Evolutionary conservation across 2,113 vertebrate species (phyloP), one percentile per base, ranked within the genome.

Genomic region (Nanorana parkeri): DNA sequence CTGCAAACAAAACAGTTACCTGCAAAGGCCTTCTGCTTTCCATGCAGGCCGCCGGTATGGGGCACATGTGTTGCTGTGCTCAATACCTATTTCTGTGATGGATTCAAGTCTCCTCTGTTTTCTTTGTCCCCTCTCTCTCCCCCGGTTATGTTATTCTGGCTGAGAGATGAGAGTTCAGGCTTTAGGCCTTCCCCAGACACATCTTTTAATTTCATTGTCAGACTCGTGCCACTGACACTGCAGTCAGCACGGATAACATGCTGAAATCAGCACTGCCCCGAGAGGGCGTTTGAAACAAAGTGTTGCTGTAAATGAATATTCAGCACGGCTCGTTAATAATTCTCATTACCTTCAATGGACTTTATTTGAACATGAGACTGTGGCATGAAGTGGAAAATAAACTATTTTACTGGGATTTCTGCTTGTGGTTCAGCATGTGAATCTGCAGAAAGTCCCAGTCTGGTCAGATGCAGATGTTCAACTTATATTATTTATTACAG

Each of bases 221-320:
- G 77, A 66, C 41, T 32, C 51, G 15, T 29, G 51, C 64, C 17
- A 26, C 75, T 63, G 24, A 51, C 58, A 24, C 58, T 51, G 23
- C 58, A 54, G 77, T 78, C 63, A 78, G 64, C 64, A 68, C 51
- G 16, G 58, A 68, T 79, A 68, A 68, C 65, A 24, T 79, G 65
- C 77, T 68, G 65, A 58, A 68, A 58, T 68, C 54, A 68, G 77
- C 77, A 68, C 47, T 78, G 63, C 61, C 63, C 64, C 17, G 63
- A 51, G 36, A 77, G 74, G 74, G 36, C 36, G 29, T 52, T 65
- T 6, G 23, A 8, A 65, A 67, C 47, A 56, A 66, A 65, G 10
- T 24, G n/a, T 41, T 55, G 3, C 51, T 23, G 64, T 17, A 54
- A 66, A 67, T 23, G 24, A 67, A 36, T 56, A 28, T 78, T 78